A percentile compares a stretch with the other conserved stretches of the same genome.
Conservation (phyloP, 2,888 invertebrate genomes). For the Drosophila helvetica region DNA sequence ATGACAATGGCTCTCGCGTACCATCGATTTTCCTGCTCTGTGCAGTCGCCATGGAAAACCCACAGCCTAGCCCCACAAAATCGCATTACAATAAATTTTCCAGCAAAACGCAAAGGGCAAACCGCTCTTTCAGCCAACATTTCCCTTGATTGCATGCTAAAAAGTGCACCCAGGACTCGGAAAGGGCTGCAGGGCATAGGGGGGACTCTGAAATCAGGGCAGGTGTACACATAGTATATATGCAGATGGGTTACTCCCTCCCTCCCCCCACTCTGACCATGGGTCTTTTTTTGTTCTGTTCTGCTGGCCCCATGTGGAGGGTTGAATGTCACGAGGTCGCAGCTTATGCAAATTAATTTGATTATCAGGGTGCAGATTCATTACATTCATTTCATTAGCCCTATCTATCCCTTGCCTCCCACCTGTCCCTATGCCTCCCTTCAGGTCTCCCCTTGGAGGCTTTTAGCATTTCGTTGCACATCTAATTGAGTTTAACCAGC, state of each 20-base stretch:
- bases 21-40: conserved; percentile 65
- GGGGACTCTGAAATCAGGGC: conserved; percentile 41
- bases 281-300: not conserved
- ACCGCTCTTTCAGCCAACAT: conserved; percentile 8
- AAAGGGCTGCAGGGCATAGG: not conserved
- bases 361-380: conserved; percentile 54
- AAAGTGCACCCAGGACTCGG: conserved; percentile 37
- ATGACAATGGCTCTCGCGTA: conserved; percentile 56
- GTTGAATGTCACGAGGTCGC: conserved; percentile 42
- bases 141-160: conserved; percentile 34
- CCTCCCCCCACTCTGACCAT: conserved; percentile 1
- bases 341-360: conserved; percentile 59
- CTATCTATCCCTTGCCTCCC: not conserved
- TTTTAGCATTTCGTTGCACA: conserved; percentile 47
- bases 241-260: not conserved
- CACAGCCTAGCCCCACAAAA: conserved; percentile 58
- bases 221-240: not conserved
- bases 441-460: conserved; percentile 39
- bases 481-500: conserved; percentile 43
- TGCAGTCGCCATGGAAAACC: conserved; percentile 51
- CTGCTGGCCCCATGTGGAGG: conserved; percentile 4
- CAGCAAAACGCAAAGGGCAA: conserved; percentile 45
- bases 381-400: conserved; percentile 62
- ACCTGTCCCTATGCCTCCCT: not conserved
- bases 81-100: conserved; percentile 75